phyloP scores from a whole-genome alignment of 1,140 invertebrate species.

The Halyomorpha halys region DNA sequence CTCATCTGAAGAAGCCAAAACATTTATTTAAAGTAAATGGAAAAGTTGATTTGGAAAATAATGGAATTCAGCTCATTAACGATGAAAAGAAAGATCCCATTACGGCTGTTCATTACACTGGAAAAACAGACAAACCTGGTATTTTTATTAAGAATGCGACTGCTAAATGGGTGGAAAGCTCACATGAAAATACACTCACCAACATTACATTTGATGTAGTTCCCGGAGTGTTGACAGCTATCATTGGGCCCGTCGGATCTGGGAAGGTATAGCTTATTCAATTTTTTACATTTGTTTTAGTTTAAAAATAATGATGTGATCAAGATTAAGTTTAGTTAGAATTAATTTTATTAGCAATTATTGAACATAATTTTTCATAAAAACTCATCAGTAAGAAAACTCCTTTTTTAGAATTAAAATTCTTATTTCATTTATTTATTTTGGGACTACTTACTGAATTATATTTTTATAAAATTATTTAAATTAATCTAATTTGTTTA shows the following conservation, averaged over 20 bases:
- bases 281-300: not conserved
- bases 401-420: too few relatives aligned
- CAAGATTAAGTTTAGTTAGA: too few relatives aligned
- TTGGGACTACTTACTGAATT: too few relatives aligned
- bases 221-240: constrained; percentile 55
- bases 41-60: not conserved
- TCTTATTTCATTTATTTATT: too few relatives aligned
- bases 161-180: constrained; percentile 48
- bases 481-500: too few relatives aligned
- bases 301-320: not conserved
- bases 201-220: constrained; percentile 52
- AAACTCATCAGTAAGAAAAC: too few relatives aligned
- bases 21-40: not conserved
- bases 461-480: too few relatives aligned
- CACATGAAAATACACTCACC: constrained; percentile 47
- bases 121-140: constrained; percentile 24
- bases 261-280: constrained; percentile 54
- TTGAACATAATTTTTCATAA: too few relatives aligned
- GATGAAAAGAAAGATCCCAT: too few relatives aligned
- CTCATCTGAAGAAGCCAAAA: not conserved
- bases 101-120: too few relatives aligned
- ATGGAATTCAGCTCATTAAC: not conserved
- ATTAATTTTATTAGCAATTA: not conserved
- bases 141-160: constrained; percentile 44
- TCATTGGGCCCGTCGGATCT: constrained; percentile 74